Conservation (phyloP, 2,113 vertebrate species). For the Myiozetetes cayanensis region DNA sequence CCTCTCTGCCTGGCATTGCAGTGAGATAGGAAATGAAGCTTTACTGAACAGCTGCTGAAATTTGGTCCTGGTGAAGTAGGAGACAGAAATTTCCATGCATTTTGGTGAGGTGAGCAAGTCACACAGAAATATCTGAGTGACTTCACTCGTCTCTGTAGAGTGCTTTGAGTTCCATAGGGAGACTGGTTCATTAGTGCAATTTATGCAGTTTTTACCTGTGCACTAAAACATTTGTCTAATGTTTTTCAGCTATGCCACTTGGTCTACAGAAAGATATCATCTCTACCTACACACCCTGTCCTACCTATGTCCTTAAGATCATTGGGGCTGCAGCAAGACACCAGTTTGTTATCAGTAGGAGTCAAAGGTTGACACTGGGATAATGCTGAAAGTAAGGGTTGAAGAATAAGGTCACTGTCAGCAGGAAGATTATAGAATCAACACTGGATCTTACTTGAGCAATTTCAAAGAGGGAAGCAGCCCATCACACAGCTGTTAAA, state of each 20-base stretch:
- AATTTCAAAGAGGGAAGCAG: neutral
- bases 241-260: neutral
- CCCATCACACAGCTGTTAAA: neutral
- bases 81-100: neutral
- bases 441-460: neutral
- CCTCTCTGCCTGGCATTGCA: neutral
- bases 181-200: neutral
- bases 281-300: neutral
- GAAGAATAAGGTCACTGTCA: neutral
- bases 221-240: neutral
- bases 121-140: neutral
- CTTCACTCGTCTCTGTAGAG: neutral
- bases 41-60: neutral
- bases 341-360: neutral
- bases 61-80: neutral
- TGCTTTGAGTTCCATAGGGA: neutral
- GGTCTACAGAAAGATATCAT: neutral
- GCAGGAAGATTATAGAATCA: neutral
- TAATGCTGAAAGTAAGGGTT: neutral
- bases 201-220: neutral
- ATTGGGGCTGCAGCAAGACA: neutral
- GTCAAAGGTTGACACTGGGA: neutral
- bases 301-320: neutral
- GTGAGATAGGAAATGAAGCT: neutral
- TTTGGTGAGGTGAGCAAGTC: neutral